Evolutionary conservation across 2,888 invertebrate genomes (phyloP).

Genomic region (Pseudococcus longispinus): DNA sequence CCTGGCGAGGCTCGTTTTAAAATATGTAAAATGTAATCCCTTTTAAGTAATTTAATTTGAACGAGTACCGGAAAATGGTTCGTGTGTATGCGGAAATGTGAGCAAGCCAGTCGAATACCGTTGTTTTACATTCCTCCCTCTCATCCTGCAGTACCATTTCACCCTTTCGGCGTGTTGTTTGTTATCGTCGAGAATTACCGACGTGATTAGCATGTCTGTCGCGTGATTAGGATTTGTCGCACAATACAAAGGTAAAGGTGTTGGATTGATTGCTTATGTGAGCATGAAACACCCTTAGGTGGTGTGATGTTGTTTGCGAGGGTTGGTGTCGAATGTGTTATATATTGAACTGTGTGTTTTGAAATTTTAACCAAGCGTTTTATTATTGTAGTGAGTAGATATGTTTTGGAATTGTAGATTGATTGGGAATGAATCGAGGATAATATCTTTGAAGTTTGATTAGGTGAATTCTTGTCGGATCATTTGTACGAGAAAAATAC

Average conservation of each 20-base stretch:
- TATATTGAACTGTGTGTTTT: no score
- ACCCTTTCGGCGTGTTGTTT: neutral
- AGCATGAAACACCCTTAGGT: neutral
- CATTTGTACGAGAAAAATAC: no score
- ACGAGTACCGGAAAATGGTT: slow-evolving; percentile 16
- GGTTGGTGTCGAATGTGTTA: neutral
- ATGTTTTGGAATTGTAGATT: no score
- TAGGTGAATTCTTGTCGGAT: no score
- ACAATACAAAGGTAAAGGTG: neutral
- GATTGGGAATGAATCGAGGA: no score
- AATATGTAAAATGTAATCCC: slow-evolving; percentile 32
- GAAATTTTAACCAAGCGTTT: no score
- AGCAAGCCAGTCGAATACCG: neutral
- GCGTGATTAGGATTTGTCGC: neutral
- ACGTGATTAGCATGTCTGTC: slow-evolving; percentile 17
- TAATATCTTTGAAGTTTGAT: no score
- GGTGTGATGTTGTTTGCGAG: neutral
- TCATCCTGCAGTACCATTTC: neutral
- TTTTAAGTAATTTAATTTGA: slow-evolving; percentile 27
- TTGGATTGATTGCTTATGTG: neutral
- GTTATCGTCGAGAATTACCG: slow-evolving; percentile 27
- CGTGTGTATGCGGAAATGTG: neutral
- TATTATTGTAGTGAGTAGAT: no score
- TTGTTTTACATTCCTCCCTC: neutral
- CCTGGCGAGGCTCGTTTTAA: neutral